Base-by-base conservation (phyloP, 2,797 vertebrate species). In the Sebastes taczanowskii region DNA sequence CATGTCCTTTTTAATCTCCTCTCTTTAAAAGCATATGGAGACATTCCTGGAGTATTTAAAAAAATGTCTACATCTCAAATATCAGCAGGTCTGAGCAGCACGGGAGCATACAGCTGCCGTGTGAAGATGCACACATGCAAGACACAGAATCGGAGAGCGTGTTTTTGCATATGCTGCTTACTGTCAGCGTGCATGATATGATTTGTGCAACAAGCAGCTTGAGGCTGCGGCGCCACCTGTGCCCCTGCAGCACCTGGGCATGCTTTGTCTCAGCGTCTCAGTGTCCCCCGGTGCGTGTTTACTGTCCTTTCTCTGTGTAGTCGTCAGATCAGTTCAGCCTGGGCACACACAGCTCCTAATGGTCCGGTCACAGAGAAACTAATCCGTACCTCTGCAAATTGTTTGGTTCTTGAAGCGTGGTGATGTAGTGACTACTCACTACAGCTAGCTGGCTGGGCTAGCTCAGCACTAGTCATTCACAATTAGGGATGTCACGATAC, bases 311-410 rank as follows among this genome's bases (percentile, higher is more conserved):
- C 32, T 29, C 7, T 2, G 52, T 82, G 63, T 55, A 76, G 69
- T 85, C 81, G 80, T 85, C 80, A 81, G 74, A 73, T 87, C 59
- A 82, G 85, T 72, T 84, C 65, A 11, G 62, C 27, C 29, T 32
- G 18, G 23, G 13, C 13, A 80, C 81, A 84, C 72, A 80, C 62
- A 66, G 61, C 29, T 22, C 23, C 29, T 29, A 52, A 32, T 16
- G 42, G 42, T 46, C 42, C 3, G 42, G 5, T 46, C 16, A 16
- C 49, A 46, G 23, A 18, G 11, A 60, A 30, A 56, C n/a, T 18
- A 18, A 38, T 25, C n/a, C 3, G 0, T 18, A 20, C 49, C 49
- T 52, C 49, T 9, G 42, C 42, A 7, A 16, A 46, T 18, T n/a
- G 29, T 64, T 10, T 58, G 16, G 34, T 11, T 32, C 18, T 23